phyloP scores from a whole-genome alignment of 2,797 vertebrate genomes.

The Syndactyla subalaris region DNA sequence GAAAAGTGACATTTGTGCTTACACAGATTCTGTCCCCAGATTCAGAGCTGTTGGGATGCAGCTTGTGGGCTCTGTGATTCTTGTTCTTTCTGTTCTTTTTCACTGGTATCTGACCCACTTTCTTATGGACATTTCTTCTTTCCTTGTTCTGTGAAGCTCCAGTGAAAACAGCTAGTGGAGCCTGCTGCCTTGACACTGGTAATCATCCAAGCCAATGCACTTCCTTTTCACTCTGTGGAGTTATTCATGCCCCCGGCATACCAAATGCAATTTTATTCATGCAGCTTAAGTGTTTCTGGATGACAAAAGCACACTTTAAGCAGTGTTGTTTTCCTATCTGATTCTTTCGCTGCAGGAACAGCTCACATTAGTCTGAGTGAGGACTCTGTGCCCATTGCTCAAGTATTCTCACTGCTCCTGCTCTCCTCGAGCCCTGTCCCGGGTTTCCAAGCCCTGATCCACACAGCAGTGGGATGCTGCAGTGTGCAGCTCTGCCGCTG shows the following conservation, averaged over 20 bases:
- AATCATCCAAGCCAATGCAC: background rate
- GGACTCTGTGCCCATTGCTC: background rate
- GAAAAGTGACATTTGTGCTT: background rate
- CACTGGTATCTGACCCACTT: background rate
- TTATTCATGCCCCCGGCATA: constrained; percentile 18
- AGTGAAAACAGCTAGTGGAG: background rate
- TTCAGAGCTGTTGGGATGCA: background rate
- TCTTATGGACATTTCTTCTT: background rate
- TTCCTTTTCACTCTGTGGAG: background rate
- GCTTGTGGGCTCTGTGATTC: background rate
- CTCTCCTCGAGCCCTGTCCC: background rate
- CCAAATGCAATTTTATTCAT: background rate
- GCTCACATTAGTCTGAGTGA: background rate
- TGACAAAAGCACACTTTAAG: constrained; percentile 14
- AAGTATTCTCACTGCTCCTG: background rate
- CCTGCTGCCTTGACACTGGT: background rate
- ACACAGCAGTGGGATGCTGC: background rate
- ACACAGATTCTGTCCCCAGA: background rate
- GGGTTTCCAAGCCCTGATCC: background rate
- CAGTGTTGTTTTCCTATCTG: background rate
- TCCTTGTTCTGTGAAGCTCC: background rate
- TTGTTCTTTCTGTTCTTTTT: background rate
- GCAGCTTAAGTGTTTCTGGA: constrained; percentile 30
- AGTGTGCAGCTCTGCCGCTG: background rate
- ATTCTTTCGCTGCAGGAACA: background rate